Evolutionary conservation across 2,888 invertebrate species (phyloP).

Genomic region (Suillia variegata): DNA sequence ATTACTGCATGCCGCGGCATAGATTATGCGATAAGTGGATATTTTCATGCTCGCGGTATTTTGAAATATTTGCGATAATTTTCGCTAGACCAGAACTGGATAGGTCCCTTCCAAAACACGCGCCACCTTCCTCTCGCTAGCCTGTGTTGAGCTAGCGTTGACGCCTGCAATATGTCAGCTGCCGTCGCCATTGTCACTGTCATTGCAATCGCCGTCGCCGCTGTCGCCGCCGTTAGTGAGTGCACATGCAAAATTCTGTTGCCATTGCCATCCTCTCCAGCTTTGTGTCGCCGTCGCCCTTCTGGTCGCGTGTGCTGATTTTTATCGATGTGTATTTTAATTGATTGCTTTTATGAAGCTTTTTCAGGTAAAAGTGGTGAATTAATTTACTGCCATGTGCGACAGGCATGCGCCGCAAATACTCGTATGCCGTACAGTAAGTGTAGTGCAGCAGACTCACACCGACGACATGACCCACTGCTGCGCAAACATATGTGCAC

Average conservation of each 20-base stretch:
- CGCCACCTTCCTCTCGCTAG: not conserved
- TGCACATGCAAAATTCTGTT: not conserved
- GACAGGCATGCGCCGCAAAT: too few relatives aligned
- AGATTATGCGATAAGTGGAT: conserved; percentile 3
- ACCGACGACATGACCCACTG: conserved; percentile 7
- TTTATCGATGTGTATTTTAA: conserved; percentile 4
- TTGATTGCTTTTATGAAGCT: conserved; percentile 7
- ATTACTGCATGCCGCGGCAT: conserved; percentile 25
- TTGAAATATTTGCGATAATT: not conserved
- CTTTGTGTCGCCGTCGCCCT: too few relatives aligned
- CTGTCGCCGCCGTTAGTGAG: not conserved
- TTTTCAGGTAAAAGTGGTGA: conserved; percentile 3
- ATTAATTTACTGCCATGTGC: conserved; percentile 4
- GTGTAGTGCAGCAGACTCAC: too few relatives aligned
- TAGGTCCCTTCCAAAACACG: too few relatives aligned
- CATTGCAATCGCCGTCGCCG: not conserved
- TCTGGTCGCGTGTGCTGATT: not conserved
- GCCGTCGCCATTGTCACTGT: not conserved
- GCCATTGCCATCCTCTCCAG: too few relatives aligned
- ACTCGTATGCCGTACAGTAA: not conserved
- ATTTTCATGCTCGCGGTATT: not conserved
- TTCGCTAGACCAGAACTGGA: too few relatives aligned
- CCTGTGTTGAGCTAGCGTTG: not conserved
- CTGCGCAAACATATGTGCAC: conserved; percentile 21
- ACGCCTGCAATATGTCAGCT: not conserved